Evolutionary conservation across 2,797 vertebrate genomes (phyloP).

Genomic region (Lagorchestes hirsutus): DNA sequence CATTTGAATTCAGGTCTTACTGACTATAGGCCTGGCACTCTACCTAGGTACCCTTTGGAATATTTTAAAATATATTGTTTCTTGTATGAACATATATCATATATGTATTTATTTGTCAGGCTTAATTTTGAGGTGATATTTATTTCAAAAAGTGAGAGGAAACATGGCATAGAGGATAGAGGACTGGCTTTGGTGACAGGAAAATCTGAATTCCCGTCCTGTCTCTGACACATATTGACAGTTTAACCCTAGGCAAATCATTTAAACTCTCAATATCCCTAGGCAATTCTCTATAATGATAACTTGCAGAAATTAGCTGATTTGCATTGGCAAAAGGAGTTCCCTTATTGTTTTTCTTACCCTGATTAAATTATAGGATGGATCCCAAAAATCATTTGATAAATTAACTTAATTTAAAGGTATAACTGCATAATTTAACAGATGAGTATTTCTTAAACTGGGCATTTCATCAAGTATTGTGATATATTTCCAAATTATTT

Average conservation of each 20-base stretch:
- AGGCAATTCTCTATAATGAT: neutral
- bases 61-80: neutral
- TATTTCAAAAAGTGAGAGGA: neutral
- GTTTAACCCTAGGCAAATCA: neutral
- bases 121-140: neutral
- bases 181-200: neutral
- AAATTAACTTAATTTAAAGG: neutral
- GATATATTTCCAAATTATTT: neutral
- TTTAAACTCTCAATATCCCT: neutral
- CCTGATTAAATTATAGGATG: neutral
- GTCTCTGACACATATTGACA: neutral
- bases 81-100: neutral
- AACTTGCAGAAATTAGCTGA: neutral
- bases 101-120: neutral
- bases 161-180: neutral
- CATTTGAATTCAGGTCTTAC: neutral
- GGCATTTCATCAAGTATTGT: neutral
- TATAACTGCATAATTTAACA: neutral
- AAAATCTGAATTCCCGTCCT: neutral
- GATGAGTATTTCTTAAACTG: neutral
- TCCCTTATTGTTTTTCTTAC: neutral
- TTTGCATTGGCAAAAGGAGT: neutral
- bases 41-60: neutral
- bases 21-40: neutral
- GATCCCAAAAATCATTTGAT: neutral